These are phyloP conservation scores for Crematogaster levior DNA, from an alignment of 2,888 invertebrate genomes.

Conservation along the genomic window DNA sequence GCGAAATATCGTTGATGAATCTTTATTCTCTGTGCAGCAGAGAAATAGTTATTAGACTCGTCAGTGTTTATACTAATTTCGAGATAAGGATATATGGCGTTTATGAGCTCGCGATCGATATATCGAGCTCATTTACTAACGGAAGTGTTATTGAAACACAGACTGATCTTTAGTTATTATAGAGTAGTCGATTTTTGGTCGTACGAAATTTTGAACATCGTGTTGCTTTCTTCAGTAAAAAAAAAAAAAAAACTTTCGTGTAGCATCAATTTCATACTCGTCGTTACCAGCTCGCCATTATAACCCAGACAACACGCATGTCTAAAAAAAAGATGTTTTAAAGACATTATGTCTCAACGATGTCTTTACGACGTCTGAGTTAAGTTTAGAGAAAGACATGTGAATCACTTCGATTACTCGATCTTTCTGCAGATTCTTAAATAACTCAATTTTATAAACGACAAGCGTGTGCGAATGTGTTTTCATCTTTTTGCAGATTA, in stretches of 20 bases:
- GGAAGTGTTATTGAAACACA: conserved; percentile 62
- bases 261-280: background rate
- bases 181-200: conserved; percentile 40
- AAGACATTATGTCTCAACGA: too few species aligned
- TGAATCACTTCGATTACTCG: background rate
- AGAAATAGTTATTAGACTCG: conserved; percentile 21
- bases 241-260: background rate
- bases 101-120: conserved; percentile 48
- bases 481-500: conserved; percentile 23
- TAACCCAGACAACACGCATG: too few species aligned
- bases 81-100: conserved; percentile 15
- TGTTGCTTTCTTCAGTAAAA: background rate
- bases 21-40: conserved; percentile 16
- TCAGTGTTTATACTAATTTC: conserved; percentile 22
- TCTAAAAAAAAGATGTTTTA: too few species aligned
- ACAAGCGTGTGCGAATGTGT: background rate
- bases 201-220: conserved; percentile 30
- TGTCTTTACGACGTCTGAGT: too few species aligned
- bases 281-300: too few species aligned
- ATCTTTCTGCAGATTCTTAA: background rate
- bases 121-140: conserved; percentile 49
- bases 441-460: conserved; percentile 9
- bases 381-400: too few species aligned
- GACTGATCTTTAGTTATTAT: conserved; percentile 70
- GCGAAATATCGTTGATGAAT: conserved; percentile 5